These are phyloP conservation scores for Hirtodrosophila duncani DNA, from an alignment of 2,888 invertebrate species.

Conservation along the genomic window DNA sequence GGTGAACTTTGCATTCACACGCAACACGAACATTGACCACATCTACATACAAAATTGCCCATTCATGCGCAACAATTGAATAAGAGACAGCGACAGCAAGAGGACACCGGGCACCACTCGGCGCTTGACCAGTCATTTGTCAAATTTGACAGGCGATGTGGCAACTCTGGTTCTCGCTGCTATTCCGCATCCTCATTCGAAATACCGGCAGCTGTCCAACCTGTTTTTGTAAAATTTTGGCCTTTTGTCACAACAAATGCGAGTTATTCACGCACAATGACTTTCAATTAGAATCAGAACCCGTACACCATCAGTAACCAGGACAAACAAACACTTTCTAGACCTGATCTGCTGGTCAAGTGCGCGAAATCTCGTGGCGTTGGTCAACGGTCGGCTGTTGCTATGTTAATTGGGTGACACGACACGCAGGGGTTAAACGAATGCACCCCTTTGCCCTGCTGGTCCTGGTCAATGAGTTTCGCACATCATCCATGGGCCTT, in stretches of 20 bases:
- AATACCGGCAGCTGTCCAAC: constrained; percentile 52
- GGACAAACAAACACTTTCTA: constrained; percentile 22
- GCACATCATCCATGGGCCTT: constrained; percentile 26
- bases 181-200: constrained; percentile 34
- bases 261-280: constrained; percentile 59
- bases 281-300: constrained; percentile 73
- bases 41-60: too few species aligned
- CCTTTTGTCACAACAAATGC: constrained; percentile 31
- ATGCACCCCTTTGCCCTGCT: constrained; percentile 1
- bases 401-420: constrained; percentile 60
- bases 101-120: too few species aligned
- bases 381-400: constrained; percentile 37
- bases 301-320: too few species aligned
- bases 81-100: too few species aligned
- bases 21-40: constrained; percentile 11
- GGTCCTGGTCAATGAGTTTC: constrained; percentile 6
- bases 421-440: constrained; percentile 48
- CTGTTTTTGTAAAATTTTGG: constrained; percentile 41
- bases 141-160: constrained; percentile 58
- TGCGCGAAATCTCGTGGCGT: constrained; percentile 20
- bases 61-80: too few species aligned
- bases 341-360: constrained; percentile 39
- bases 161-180: constrained; percentile 26
- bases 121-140: constrained; percentile 49
- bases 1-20: constrained; percentile 30